These are phyloP conservation scores for Netelia virgata DNA, from an alignment of 2,888 invertebrate species.

Conservation along the genomic window DNA sequence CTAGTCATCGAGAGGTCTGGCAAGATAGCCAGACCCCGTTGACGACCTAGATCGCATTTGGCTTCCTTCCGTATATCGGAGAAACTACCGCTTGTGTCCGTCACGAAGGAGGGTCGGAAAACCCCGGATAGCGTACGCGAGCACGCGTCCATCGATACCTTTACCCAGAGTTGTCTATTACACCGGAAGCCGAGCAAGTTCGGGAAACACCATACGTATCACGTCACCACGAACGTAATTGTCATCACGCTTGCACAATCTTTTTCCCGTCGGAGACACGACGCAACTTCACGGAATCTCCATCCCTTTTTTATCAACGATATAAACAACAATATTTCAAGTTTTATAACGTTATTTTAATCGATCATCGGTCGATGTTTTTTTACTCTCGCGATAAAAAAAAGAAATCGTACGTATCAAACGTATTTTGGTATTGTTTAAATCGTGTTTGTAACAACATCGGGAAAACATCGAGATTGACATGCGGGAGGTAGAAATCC, in stretches of 20 bases:
- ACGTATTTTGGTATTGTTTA: background rate
- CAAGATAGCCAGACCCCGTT: constrained; percentile 29
- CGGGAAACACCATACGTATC: constrained; percentile 71
- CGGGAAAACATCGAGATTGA: background rate
- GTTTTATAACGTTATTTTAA: too few relatives aligned
- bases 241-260: background rate
- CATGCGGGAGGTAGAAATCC: constrained; percentile 19
- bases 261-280: constrained; percentile 14
- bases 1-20: background rate
- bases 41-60: constrained; percentile 80
- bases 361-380: too few relatives aligned
- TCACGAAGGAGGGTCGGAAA: constrained; percentile 61
- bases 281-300: background rate
- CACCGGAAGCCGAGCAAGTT: constrained; percentile 77
- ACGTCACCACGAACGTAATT: constrained; percentile 41
- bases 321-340: too few relatives aligned
- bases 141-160: constrained; percentile 47
- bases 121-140: constrained; percentile 10
- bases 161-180: constrained; percentile 6
- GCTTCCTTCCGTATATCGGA: constrained; percentile 73
- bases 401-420: background rate
- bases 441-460: constrained; percentile 35
- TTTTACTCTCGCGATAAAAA: background rate
- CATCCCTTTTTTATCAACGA: too few relatives aligned
- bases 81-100: constrained; percentile 59